Evolutionary conservation across 2,888 invertebrate genomes (phyloP).

Genomic region (Pecten maximus): DNA sequence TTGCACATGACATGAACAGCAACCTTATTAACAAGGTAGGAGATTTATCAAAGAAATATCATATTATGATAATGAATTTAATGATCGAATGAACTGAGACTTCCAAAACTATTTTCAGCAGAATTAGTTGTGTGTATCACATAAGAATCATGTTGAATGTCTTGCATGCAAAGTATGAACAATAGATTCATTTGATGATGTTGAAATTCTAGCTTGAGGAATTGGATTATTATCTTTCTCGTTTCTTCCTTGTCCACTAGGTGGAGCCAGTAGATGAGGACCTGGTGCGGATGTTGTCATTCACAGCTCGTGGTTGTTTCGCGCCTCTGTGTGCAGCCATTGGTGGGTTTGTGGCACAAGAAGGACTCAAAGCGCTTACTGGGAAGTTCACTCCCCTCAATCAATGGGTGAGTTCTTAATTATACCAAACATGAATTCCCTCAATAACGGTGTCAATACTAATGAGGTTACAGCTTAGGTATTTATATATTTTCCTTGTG

Average conservation of each 20-base stretch:
- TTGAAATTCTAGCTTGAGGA: too few species aligned
- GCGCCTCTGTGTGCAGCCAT: constrained; percentile 81
- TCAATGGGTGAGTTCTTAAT: constrained; percentile 79
- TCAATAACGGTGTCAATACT: too few species aligned
- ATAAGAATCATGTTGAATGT: background rate
- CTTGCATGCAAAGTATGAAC: background rate
- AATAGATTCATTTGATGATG: too few species aligned
- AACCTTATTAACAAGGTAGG: constrained; percentile 57
- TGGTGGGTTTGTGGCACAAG: constrained; percentile 83
- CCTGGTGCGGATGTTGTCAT: constrained; percentile 71
- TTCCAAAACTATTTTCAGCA: background rate
- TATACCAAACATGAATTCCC: too few species aligned
- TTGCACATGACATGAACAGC: constrained; percentile 62
- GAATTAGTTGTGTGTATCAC: background rate
- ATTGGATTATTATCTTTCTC: background rate
- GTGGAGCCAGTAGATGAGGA: constrained; percentile 60
- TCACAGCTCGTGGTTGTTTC: constrained; percentile 77
- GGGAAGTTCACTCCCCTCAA: constrained; percentile 83
- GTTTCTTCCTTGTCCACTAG: constrained; percentile 32
- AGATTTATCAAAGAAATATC: background rate
- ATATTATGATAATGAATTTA: too few species aligned
- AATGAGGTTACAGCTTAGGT: too few species aligned
- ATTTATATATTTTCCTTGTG: too few species aligned
- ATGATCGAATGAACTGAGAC: too few species aligned
- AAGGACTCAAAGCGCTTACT: constrained; percentile 82